Evolutionary conservation across 64 coral and sea anemone species (phyloP), one percentile per base, ranked within the genome.

Genomic region (Platygyra sinensis): DNA sequence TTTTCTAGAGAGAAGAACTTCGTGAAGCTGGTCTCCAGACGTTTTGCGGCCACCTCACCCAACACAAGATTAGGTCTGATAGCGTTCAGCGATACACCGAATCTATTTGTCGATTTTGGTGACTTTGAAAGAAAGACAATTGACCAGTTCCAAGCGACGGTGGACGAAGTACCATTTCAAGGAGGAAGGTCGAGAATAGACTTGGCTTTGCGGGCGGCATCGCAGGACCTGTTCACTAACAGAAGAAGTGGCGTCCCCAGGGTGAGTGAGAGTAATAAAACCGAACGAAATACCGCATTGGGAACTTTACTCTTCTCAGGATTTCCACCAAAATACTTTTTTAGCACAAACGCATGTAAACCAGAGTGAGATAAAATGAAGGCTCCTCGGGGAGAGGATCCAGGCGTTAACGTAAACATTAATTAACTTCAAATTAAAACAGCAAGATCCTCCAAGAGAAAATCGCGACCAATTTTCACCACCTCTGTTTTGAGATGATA

Each of bases 1-100:
- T 96, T 90, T 79, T 90, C 81, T 30, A 96, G 90, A 55, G 80
- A 96, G 42, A 92, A 91, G 76, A 89, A 93, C 28, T 96, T 96
- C 50, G 87, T 96, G 13, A 96, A 94, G 77, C 93, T 92, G 12
- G 80, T 96, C 31, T 86, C 93, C 62, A 80, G 88, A 14, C 86
- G 81, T 50, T 85, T 96, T 10, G 86, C 84, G 13, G 72, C 86
- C 5, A 79, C 88, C 9, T 96, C 95, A 0, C 88, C 95, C 10
- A 59, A 82, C 30, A 96, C 91, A 29, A 92, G 95, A 71, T 82
- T 93, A 3, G 95, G 91, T 60, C 69, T 96, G 14, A 79, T 96
- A 59, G 76, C 72, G 9, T 96, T 96, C 76, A 96, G 95, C 39
- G 95, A 96, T 76, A 87, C 54, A 19, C 82, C 95, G 14, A 89